Evolutionary conservation across 2,888 invertebrate genomes (phyloP), one percentile per base, ranked within the genome.

Genomic region (Dermolepida albohirtum): DNA sequence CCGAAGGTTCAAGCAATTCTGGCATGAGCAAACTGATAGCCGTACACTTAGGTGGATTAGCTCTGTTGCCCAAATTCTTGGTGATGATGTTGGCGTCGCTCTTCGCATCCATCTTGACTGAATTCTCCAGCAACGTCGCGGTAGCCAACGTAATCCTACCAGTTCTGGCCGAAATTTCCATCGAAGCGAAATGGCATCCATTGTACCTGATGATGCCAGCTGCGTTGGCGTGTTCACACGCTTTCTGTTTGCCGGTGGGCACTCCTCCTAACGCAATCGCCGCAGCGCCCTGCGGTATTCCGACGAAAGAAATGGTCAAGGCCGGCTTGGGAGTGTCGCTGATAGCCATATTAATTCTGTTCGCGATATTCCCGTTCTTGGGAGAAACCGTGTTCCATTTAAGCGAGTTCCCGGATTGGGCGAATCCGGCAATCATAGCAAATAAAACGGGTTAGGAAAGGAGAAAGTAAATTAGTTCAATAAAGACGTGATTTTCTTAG

Each of bases 261-360:
- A 97, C 97, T 0, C 96, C 97, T 1, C 96, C 97, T 12, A 97
- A 97, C 83, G 97, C 97, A 2, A 94, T 98, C 69, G 96, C 94
- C 0, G 93, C 93, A 16, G 93, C 92, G 0, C 92, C 93, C 10
- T 92, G 92, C 1, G 89, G 90, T 75, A 93, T 95, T 83, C 89
- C 88, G 72, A 92, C 93, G 6, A 87, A 88, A 68, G 92, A 93
- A 77, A 93, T 95, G 89, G 90, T 92, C 5, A 87, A 87, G 71
- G 88, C 87, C 16, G 90, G 90, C 5, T 78, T 89, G 11, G 86
- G 89, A 1, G 92, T 96, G 29, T 93, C 92, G 71, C 81, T 92
- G 7, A 88, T 94, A 54, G 92, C 94, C 0, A 87, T 95, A 0
- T 76, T 90, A 1, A 83, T 92, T 2, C 87, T 94, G 8, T 90